Conservation (phyloP, 2,888 invertebrate species). For the Polia nebulosa region DNA sequence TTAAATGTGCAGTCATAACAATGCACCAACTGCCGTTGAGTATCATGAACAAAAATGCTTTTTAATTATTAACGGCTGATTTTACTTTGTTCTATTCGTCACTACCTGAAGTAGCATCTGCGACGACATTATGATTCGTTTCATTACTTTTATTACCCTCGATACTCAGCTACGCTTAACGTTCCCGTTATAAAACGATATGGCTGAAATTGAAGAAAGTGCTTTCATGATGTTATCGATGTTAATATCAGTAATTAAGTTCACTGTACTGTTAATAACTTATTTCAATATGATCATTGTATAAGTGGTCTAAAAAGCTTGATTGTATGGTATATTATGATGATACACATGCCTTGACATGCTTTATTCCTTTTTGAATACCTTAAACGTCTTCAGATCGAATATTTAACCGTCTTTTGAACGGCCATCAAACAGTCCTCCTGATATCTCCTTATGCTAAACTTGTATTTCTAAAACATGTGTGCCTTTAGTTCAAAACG, state of each 20-base stretch:
- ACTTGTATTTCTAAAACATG: conserved; percentile 24
- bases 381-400: neutral
- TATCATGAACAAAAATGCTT: conserved; percentile 7
- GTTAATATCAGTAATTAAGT: neutral
- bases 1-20: conserved; percentile 42
- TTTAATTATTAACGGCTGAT: conserved; percentile 18
- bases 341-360: neutral
- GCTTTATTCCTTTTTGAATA: neutral
- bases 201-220: conserved; percentile 16
- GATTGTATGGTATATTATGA: neutral
- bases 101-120: conserved; percentile 8
- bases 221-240: conserved; percentile 6
- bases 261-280: conserved; percentile 3
- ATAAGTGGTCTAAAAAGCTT: neutral
- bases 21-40: conserved; percentile 21
- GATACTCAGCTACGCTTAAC: conserved; percentile 7
- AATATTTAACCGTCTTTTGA: conserved; percentile 4
- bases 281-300: neutral
- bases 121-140: conserved; percentile 26
- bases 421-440: conserved; percentile 5
- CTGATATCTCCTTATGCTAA: neutral
- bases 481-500: conserved; percentile 27
- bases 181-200: conserved; percentile 3
- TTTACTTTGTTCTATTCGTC: conserved; percentile 12
- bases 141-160: conserved; percentile 10